Base-by-base conservation (phyloP, 1,140 invertebrate species). In the Papilio polytes region DNA sequence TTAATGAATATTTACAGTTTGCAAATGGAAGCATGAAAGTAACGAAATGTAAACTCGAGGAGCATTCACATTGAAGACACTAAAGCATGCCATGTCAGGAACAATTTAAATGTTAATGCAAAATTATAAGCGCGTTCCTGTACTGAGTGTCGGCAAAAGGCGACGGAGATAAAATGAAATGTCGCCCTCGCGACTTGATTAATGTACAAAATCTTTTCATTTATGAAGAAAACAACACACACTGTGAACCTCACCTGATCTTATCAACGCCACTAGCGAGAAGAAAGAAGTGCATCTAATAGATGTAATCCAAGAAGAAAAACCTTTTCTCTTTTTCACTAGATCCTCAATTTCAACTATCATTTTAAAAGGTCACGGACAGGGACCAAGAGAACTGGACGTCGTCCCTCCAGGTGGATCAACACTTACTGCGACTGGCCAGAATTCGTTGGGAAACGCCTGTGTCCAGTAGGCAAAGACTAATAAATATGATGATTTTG, bases 51-150 rank as follows among this genome's bases (percentile, higher is more conserved):
- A 81, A 82, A 63, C 79, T 82, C 70, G 53, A 80, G 84, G 81
- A 86, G 81, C 79, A 85, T 84, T 81, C 82, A 82, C 82, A 82
- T 85, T 78, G 70, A 85, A 76, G 73, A 85, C 79, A 82, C 84
- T 80, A 80, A 77, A 51, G 74, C 80, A 59, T 59, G 76, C 82
- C 77, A 83, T 84, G 80, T 84, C 80, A 79, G 74, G 70, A 84
- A 86, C 84, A 85, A 87, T 89, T 82, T 89, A 89, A 87, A 87
- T 87, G 84, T 87, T 85, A 87, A 89, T 87, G 80, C 59, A 83
- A 83, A 78, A 82, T 83, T 86, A 84, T 81, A 66, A 84, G 79
- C 53, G 80, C 56, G 81, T 82, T 74, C 63, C 81, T 82, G 73
- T 72, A 73, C 76, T 66, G 20, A 81, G 76, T 80, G 76, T 80